Evolutionary conservation across 2,888 invertebrate genomes (phyloP), one percentile per base, ranked within the genome.

Genomic region (Unio delphinus): DNA sequence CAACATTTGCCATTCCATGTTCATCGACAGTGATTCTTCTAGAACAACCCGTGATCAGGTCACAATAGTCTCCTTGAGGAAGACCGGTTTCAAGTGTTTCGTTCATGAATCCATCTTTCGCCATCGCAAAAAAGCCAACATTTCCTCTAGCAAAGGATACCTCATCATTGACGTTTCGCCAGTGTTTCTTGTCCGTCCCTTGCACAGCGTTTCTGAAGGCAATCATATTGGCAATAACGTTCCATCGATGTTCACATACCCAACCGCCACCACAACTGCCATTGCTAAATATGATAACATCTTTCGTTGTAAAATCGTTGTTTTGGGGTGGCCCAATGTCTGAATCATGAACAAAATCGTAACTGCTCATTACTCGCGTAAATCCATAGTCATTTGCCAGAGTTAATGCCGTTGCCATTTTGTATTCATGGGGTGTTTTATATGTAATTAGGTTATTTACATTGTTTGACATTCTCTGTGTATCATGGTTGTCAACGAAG

Each of bases 401-500:
- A 93, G 95, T 95, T 89, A 96, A 97, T 0, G 95, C 95, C 5
- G 93, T 94, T 0, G 96, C 97, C 82, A 90, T 73, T 68, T 85
- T 86, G 79, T 90, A 91, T 58, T 83, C 75, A 61, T 80, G 72
- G 45, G 82, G 79, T 15, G 72, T 72, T 68, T 81, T 75, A 74
- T 80, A 80, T 7, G 85, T 87, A 7, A 83, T 64, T 60, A 83
- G 70, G 34, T 70, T 73, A 0, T 80, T 82, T 23, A 83, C 84
- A 23, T 81, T 81, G 3, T 81, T 82, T 61, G 80, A 76, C 17
- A 94, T 94, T 83, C 97, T 92, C 88, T 96, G 96, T 86, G 95
- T 96, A 88, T 97, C 97, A 85, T 97, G 97, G 90, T 97, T 97
- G 86, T 96, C 96, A 66, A 96, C 93, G 86, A 96, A 96, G 23